Base-by-base conservation (phyloP, 2,797 vertebrate genomes). In the Enteromius anoplus region DNA sequence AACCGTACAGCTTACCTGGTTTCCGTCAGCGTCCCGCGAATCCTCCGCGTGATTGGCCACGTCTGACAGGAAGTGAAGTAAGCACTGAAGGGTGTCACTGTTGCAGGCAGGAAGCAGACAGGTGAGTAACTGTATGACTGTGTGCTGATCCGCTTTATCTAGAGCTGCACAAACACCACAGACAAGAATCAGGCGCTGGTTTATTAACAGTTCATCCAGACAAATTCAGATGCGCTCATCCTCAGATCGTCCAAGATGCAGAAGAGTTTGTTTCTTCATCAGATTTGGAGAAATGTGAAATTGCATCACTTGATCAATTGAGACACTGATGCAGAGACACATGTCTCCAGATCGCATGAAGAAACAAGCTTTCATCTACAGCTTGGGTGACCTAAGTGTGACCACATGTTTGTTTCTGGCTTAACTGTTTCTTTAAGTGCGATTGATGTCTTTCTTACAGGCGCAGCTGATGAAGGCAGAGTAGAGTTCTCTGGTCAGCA, bases 91-190 rank as follows among this genome's bases (percentile, higher is more conserved):
- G 1, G 98, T 99, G 92, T 99, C 98, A 51, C 97, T 97, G 93
- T 98, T 98, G 91, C 98, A 98, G 83, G 97, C 95, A 88, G 98
- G 98, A 91, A 99, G 96, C 91, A 99, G 92, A 92, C 97, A 99
- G 88, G 98, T 92, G 89, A 99, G 96, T 86, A 98, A 96, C 92
- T 97, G 96, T 88, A 98, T 92, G 88, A 95, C 94, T 78, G 90
- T 93, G 86, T 93, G 90, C 91, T 97, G 97, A 70, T 97, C 96
- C 89, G 95, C 95, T 65, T 93, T 89, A 85, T 97, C 95, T 93
- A 99, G 90, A 91, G 95, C 96, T 97, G 93, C 62, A 85, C 76
- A 88, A 58, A 89, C 83, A 88, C 65, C 71, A 82, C 85, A 78
- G 65, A 88, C 85, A 8, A 12, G 34, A 40, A 40, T 2, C 17